phyloP scores from a whole-genome alignment of 2,113 vertebrate genomes.

The Platichthys flesus region DNA sequence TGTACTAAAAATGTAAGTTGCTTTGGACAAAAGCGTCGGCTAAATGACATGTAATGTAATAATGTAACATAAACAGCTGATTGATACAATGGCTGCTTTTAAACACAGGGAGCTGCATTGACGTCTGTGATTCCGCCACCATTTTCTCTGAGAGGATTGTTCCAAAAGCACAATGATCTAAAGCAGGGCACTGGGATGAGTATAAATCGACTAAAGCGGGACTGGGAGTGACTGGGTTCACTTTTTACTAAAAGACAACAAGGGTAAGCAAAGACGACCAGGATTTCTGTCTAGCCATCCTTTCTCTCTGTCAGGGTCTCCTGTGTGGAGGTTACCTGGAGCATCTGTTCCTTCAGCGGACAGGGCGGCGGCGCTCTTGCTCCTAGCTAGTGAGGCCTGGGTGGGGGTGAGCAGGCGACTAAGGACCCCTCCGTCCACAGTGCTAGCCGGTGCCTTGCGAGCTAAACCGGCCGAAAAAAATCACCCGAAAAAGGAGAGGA shows the following conservation, averaged over 20 bases:
- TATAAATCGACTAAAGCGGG: conserved; percentile 14
- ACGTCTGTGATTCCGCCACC: conserved; percentile 11
- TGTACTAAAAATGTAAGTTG: too few relatives aligned
- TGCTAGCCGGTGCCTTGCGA: conserved; percentile 82
- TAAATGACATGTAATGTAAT: too few relatives aligned
- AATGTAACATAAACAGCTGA: conserved; percentile 22
- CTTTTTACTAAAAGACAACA: conserved; percentile 14
- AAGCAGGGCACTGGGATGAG: conserved; percentile 15
- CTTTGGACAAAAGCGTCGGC: too few relatives aligned
- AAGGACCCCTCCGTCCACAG: conserved; percentile 89
- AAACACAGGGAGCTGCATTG: not conserved
- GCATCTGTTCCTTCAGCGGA: conserved; percentile 87
- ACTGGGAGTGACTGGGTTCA: not conserved
- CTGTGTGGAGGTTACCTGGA: conserved; percentile 87
- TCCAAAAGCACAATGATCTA: conserved; percentile 24
- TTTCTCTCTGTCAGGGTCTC: conserved; percentile 56
- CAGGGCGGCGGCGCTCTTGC: conserved; percentile 90
- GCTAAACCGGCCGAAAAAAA: conserved; percentile 82
- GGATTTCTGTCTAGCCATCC: conserved; percentile 31
- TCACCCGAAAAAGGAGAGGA: conserved; percentile 61
- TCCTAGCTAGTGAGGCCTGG: conserved; percentile 93
- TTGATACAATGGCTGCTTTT: conserved; percentile 11
- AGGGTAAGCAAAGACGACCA: not conserved
- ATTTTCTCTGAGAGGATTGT: conserved; percentile 6
- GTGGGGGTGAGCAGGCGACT: conserved; percentile 91